Conservation (phyloP, 2,888 invertebrate genomes). For the Lycocerus yunnanus region DNA sequence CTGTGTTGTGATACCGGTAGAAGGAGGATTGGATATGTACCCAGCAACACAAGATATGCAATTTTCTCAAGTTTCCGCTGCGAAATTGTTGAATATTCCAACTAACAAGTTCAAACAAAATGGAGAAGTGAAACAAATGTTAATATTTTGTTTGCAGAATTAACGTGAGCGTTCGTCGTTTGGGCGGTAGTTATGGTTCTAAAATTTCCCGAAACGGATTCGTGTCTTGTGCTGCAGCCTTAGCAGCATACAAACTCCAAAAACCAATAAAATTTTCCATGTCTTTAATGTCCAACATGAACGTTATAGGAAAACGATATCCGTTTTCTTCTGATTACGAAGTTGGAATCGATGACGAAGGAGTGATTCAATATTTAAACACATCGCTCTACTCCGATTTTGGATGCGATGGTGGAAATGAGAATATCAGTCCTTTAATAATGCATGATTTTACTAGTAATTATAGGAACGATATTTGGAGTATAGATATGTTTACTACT, state of each 20-base stretch:
- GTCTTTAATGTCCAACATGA: conserved; percentile 74
- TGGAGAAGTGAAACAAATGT: neutral
- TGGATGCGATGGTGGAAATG: conserved; percentile 60
- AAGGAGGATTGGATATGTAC: conserved; percentile 69
- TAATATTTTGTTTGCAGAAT: conserved; percentile 59
- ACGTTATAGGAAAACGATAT: conserved; percentile 68
- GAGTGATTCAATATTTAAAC: conserved; percentile 69
- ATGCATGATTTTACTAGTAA: conserved; percentile 59
- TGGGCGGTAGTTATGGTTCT: conserved; percentile 83
- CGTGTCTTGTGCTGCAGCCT: conserved; percentile 67
- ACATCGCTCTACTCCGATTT: conserved; percentile 60
- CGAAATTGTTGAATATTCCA: conserved; percentile 59
- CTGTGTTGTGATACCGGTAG: conserved; percentile 66
- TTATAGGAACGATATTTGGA: conserved; percentile 63
- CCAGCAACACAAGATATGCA: conserved; percentile 71
- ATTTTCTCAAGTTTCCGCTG: conserved; percentile 59
- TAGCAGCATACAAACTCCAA: conserved; percentile 68
- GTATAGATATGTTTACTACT: conserved; percentile 55
- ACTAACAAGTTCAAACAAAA: conserved; percentile 60
- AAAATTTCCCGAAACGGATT: conserved; percentile 70
- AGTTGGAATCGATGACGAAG: conserved; percentile 65
- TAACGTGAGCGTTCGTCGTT: conserved; percentile 70
- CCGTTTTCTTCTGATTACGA: conserved; percentile 68
- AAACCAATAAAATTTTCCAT: conserved; percentile 71
- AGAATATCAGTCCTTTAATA: conserved; percentile 52